Conservation (phyloP, 2,113 vertebrate species). For the Dipodomys merriami region DNA sequence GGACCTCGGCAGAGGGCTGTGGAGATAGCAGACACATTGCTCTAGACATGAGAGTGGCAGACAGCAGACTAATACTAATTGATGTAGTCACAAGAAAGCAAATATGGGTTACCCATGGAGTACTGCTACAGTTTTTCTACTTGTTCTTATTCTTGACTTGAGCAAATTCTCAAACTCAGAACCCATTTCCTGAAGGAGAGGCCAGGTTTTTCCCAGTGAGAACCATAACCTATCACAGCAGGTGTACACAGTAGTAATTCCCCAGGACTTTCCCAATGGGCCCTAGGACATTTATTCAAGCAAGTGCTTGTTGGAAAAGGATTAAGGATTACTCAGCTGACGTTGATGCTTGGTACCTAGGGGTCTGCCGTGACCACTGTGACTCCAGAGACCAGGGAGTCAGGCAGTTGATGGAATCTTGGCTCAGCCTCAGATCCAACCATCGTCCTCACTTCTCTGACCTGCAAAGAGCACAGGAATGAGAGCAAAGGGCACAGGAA, state of each 20-base stretch:
- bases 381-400: neutral
- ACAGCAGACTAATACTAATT: accelerated
- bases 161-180: neutral
- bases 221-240: no score
- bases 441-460: neutral
- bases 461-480: no score
- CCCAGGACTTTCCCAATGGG: no score
- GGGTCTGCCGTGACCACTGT: neutral
- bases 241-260: no score
- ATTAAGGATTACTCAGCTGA: neutral
- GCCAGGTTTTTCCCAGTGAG: no score
- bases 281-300: neutral
- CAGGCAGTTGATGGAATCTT: neutral
- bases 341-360: neutral
- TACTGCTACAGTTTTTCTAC: neutral
- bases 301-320: neutral
- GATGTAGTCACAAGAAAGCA: neutral
- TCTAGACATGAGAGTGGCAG: neutral
- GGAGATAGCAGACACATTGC: no score
- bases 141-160: neutral
- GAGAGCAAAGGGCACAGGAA: no score
- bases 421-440: neutral
- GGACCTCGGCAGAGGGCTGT: no score
- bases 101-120: no score
- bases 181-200: neutral